Base-by-base conservation (phyloP, 2,797 vertebrate genomes). In the Myiotriccus ornatus region DNA sequence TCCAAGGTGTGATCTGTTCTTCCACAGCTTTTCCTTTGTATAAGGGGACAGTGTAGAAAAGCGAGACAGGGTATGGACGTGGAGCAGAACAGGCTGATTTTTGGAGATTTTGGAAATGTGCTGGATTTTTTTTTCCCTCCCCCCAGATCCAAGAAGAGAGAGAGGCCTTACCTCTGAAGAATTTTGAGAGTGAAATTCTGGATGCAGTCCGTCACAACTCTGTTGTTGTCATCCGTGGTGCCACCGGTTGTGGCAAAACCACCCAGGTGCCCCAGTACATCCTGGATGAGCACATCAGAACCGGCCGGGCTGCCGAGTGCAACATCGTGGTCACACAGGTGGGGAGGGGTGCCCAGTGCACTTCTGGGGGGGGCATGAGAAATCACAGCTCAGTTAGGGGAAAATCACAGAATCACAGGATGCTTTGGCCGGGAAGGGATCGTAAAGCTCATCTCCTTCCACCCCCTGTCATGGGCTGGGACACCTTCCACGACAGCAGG, bases 301-400 rank as follows among this genome's bases (percentile, higher is more conserved):
- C 84, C 23, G 94, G 97, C 78, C 97, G 90, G 43, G 99, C 98
- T 3, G 98, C 99, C 0, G 98, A 99, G 84, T 99, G 99, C 95
- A 99, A 99, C 97, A 99, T 99, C 17, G 98, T 99, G 20, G 99
- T 99, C 84, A 99, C 99, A 34, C 99, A 99, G 98, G 99, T 99
- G 96, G 98, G 81, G 63, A 12, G 4, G 4, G 4, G 15, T 49
- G 64, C 18, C 16, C 18, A 12, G 8, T 12, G 30, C 9, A 17
- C 6, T 41, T 46, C 62, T 60, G n/a, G 28, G 19, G 2, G 65
- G 1, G 12, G 6, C 43, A 1, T 34, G 71, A 53, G 47, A 73
- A 76, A 46, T 78, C 25, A 17, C 14, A 14, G 44, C 0, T 37
- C 24, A 12, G 0, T 50, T 28, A 7, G 30, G 46, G 10, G 41